Evolutionary conservation across 2,797 vertebrate genomes (phyloP), one percentile per base, ranked within the genome.

Genomic region (Adrianichthys oophorus): DNA sequence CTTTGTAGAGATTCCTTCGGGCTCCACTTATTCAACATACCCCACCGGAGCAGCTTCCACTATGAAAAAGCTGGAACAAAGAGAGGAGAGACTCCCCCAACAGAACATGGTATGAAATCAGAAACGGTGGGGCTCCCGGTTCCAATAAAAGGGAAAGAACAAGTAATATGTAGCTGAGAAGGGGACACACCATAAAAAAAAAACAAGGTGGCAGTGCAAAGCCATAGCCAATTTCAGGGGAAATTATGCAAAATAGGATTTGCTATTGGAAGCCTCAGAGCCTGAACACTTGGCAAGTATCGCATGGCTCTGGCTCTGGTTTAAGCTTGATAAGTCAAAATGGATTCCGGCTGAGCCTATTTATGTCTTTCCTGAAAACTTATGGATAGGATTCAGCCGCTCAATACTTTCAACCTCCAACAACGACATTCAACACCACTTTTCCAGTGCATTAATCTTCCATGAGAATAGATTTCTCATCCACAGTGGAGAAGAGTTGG

Each of bases 1-100:
- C 89, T 93, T 91, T 92, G 90, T 91, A 88, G 90, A 92, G 90
- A 92, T 89, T 93, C 89, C 90, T 90, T 85, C 72, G 74, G 90
- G 90, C 88, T 90, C 85, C 88, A 88, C 89, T 91, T 90, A 90
- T 91, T 91, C 89, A 91, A 90, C 88, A 89, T 89, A 88, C 85
- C 85, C 85, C 86, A 87, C 84, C 57, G 84, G 88, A 91, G 88
- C 90, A 88, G 86, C 88, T 84, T 87, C 75, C 76, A 72, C 42
- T 23, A 74, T 87, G 80, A 84, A 90, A 88, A 80, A 79, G 70
- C 77, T 84, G 85, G 81, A 89, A 90, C 89, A 88, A 90, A 89
- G 84, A 86, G 81, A 75, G 68, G 68, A 85, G 77, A 82, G 83
- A 86, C 84, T 90, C 79, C 75, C 83, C 76, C 56, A 48, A 74